Evolutionary conservation across 2,888 invertebrate species (phyloP), one percentile per base, ranked within the genome.

Genomic region (Morpho achilles): DNA sequence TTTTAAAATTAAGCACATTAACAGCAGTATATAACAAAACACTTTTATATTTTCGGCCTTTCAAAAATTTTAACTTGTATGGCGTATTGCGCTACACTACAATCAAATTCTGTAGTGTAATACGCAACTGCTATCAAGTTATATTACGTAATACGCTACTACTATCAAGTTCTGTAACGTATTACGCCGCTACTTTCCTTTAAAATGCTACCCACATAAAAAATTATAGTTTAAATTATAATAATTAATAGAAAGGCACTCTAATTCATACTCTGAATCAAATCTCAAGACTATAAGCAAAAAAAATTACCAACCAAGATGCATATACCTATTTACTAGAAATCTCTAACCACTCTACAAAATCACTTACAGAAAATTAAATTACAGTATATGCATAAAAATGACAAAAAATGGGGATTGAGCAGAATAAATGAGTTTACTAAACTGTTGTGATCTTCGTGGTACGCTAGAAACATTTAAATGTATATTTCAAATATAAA

Each of bases 401-500:
- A 67, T 79, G 82, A 80, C 73, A 76, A 82, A 82, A 80, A 80
- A 87, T 87, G 87, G 87, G 89, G 88, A 85, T 84, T 79, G 80
- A 84, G 85, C 88, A 89, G 89, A 89, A 79, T 84, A 80, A 86
- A 89, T 88, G 89, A 90, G 89, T 87, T 84, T 70, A 79, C 78
- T 71, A 73, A 75, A 41, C 67, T 70, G 68, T 70, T 74, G 71
- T 72, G 72, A 72, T 72, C 53, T 44, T 70, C 67, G 70, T 62
- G 42, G 42, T 3, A 7, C 42, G 10, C 40, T 53, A 53, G 46
- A 43, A 48, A 54, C 5, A 45, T 45, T 0, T n/a, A 45, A 10
- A 45, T 45, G 16, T 45, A 45, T 45, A 10, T 10, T 45, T n/a
- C 3, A 53, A 54, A 56, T 32, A 61, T 56, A 54, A 59, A 53